These are phyloP conservation scores for Cataglyphis rosenhaueri DNA, from an alignment of 2,888 invertebrate genomes.

Conservation along the genomic window DNA sequence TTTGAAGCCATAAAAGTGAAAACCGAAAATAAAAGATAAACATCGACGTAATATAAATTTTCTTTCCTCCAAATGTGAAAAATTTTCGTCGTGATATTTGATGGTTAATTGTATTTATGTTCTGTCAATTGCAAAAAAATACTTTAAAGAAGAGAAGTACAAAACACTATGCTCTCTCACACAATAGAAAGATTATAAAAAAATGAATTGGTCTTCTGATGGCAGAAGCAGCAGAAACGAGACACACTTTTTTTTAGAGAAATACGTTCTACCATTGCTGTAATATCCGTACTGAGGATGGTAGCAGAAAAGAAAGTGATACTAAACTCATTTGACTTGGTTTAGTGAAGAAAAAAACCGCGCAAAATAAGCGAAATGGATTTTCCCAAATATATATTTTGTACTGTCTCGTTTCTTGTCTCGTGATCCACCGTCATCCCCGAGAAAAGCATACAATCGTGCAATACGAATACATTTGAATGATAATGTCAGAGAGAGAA, in stretches of 20 bases:
- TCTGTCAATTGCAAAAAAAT: background rate
- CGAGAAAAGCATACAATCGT: background rate
- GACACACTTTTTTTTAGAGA: background rate
- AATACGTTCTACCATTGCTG: slow-evolving; percentile 8
- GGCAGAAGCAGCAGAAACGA: background rate
- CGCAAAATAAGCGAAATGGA: background rate
- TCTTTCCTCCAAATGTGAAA: background rate
- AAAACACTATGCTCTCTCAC: background rate
- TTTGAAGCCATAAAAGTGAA: background rate
- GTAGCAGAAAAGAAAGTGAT: background rate
- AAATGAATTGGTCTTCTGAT: background rate
- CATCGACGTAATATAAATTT: background rate
- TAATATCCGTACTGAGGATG: slow-evolving; percentile 20
- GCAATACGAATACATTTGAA: background rate
- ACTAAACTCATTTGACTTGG: background rate
- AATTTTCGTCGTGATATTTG: background rate
- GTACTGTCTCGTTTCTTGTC: background rate
- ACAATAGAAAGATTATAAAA: background rate
- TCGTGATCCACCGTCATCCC: background rate
- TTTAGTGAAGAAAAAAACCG: background rate
- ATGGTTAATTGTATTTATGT: slow-evolving; percentile 26
- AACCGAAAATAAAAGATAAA: background rate
- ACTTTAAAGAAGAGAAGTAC: background rate
- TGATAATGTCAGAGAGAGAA: background rate
- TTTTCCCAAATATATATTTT: background rate